Conservation (phyloP, 2,888 invertebrate species). For the Digitonthophagus gazella region DNA sequence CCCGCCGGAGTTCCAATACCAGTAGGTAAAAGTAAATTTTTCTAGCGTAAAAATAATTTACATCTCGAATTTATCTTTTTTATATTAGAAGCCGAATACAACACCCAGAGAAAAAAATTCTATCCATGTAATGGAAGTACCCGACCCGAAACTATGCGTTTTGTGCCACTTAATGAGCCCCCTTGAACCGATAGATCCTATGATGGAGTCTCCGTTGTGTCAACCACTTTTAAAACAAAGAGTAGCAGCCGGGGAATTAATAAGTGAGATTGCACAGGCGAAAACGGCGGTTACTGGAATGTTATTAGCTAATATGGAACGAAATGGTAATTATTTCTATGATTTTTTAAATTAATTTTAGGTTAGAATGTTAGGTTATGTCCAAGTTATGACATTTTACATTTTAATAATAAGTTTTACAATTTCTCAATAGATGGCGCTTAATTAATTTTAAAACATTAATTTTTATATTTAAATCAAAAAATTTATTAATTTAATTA, state of each 20-base stretch:
- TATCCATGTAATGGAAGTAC: slow-evolving; percentile 55
- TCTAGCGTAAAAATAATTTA: not conserved
- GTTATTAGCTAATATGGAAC: slow-evolving; percentile 87
- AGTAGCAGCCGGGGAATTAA: slow-evolving; percentile 72
- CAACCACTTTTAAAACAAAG: slow-evolving; percentile 78
- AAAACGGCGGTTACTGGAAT: slow-evolving; percentile 78
- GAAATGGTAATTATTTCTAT: slow-evolving; percentile 59
- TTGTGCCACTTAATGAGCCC: slow-evolving; percentile 88
- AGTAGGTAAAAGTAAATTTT: slow-evolving; percentile 43
- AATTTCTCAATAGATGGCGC: no score
- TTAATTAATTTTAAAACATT: no score
- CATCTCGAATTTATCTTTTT: not conserved
- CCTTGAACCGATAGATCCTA: slow-evolving; percentile 79
- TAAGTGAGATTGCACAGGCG: slow-evolving; percentile 72
- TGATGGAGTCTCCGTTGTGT: slow-evolving; percentile 79
- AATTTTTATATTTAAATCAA: no score
- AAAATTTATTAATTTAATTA: no score
- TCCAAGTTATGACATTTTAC: no score
- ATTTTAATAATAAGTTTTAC: no score
- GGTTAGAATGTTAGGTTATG: no score
- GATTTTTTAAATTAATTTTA: no score
- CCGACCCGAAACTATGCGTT: slow-evolving; percentile 86
- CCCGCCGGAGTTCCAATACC: slow-evolving; percentile 85
- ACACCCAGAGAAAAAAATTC: not conserved
- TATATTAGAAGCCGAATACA: not conserved